phyloP scores from a whole-genome alignment of 2,113 vertebrate genomes.

The Panthera leo region DNA sequence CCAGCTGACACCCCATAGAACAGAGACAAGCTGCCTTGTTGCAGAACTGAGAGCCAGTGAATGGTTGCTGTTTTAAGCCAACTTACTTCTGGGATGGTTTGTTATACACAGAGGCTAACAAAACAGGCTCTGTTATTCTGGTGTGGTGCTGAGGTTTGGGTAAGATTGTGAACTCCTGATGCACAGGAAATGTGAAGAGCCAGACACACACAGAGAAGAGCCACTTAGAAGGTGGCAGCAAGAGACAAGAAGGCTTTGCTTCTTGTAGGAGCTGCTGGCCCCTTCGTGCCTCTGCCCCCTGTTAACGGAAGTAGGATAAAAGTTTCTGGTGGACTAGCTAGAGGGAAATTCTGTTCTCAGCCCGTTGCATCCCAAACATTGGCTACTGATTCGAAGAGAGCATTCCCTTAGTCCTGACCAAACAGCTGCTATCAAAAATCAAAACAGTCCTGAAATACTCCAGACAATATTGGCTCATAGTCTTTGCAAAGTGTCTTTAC shows the following conservation, averaged over 20 bases:
- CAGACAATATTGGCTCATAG: not conserved
- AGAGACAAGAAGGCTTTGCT: not conserved
- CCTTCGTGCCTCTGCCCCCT: not conserved
- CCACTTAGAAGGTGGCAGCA: not conserved
- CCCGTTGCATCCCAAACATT: not conserved
- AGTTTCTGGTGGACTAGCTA: not conserved
- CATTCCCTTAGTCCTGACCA: not conserved
- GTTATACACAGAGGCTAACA: not conserved
- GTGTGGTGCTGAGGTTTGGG: not conserved
- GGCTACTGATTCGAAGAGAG: not conserved
- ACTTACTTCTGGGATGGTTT: not conserved
- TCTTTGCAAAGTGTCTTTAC: constrained; percentile 16
- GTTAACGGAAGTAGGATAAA: not conserved
- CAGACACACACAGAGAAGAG: not conserved
- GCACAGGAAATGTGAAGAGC: not conserved
- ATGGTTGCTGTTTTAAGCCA: not conserved
- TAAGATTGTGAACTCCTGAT: not conserved
- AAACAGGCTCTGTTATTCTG: not conserved
- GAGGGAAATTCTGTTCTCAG: not conserved
- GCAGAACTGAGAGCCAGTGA: not conserved
- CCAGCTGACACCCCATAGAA: not conserved
- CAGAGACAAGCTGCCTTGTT: not conserved
- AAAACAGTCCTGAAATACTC: not conserved
- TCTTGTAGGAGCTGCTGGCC: not conserved
- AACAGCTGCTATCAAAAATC: not conserved